phyloP scores from a whole-genome alignment of 2,888 invertebrate species.

The Carcina quercana region DNA sequence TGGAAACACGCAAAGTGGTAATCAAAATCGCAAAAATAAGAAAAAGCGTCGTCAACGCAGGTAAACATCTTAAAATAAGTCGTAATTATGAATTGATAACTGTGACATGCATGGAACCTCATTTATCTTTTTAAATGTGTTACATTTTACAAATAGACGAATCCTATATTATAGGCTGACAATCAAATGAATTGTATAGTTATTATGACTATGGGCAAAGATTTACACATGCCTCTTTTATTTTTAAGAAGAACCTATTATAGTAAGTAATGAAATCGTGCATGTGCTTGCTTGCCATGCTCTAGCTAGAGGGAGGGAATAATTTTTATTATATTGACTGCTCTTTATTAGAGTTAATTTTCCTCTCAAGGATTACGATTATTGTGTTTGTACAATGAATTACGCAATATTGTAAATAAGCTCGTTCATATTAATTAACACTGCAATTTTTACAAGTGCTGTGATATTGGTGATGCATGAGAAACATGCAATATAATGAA shows the following conservation, averaged over 20 bases:
- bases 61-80: conserved; percentile 32
- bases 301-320: conserved; percentile 20
- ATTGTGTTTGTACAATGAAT: conserved; percentile 22
- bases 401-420: conserved; percentile 39
- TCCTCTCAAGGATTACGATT: conserved; percentile 36
- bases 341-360: conserved; percentile 33
- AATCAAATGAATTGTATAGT: too few species aligned
- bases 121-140: conserved; percentile 17
- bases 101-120: background rate
- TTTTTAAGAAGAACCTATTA: too few species aligned
- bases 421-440: conserved; percentile 48
- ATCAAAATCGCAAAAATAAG: conserved; percentile 37
- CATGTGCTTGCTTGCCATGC: too few species aligned
- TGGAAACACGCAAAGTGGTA: conserved; percentile 26
- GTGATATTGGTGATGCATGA: conserved; percentile 53
- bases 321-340: conserved; percentile 34
- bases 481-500: conserved; percentile 34
- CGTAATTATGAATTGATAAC: conserved; percentile 1
- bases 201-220: too few species aligned
- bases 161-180: too few species aligned
- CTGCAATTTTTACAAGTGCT: conserved; percentile 60
- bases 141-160: too few species aligned
- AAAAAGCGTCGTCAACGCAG: conserved; percentile 57
- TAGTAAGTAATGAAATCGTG: too few species aligned
- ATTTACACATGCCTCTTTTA: too few species aligned